These are phyloP conservation scores for Apodemia zela DNA, from an alignment of 2,888 invertebrate species.

Conservation along the genomic window DNA sequence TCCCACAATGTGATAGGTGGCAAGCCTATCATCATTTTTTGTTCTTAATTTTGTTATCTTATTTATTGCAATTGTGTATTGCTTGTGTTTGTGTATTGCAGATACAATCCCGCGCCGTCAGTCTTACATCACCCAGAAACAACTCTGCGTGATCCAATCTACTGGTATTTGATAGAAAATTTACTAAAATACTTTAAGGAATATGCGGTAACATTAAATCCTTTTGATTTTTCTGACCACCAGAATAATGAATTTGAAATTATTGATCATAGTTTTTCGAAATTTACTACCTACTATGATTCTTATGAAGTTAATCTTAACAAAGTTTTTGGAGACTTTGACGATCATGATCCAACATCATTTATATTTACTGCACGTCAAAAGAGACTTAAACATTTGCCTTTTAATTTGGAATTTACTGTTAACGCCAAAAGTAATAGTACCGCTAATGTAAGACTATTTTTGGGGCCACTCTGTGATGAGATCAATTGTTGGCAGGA, in stretches of 20 bases:
- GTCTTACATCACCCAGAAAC: constrained; percentile 64
- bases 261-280: constrained; percentile 42
- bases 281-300: constrained; percentile 56
- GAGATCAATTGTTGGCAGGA: constrained; percentile 47
- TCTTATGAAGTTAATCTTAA: constrained; percentile 54
- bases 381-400: constrained; percentile 53
- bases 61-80: background rate
- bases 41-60: too few species aligned
- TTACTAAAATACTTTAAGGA: constrained; percentile 55
- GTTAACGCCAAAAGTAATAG: constrained; percentile 45
- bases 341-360: constrained; percentile 33
- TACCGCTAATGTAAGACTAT: constrained; percentile 52
- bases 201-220: constrained; percentile 48
- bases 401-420: constrained; percentile 52
- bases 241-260: constrained; percentile 50
- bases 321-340: constrained; percentile 39
- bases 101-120: constrained; percentile 66
- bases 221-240: constrained; percentile 48
- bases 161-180: constrained; percentile 56
- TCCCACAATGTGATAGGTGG: too few species aligned
- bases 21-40: too few species aligned
- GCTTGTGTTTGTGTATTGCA: constrained; percentile 37
- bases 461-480: constrained; percentile 59
- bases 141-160: constrained; percentile 59
- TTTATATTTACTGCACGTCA: constrained; percentile 50